Conservation (phyloP, 2,888 invertebrate species). For the Serrognathus titanus region DNA sequence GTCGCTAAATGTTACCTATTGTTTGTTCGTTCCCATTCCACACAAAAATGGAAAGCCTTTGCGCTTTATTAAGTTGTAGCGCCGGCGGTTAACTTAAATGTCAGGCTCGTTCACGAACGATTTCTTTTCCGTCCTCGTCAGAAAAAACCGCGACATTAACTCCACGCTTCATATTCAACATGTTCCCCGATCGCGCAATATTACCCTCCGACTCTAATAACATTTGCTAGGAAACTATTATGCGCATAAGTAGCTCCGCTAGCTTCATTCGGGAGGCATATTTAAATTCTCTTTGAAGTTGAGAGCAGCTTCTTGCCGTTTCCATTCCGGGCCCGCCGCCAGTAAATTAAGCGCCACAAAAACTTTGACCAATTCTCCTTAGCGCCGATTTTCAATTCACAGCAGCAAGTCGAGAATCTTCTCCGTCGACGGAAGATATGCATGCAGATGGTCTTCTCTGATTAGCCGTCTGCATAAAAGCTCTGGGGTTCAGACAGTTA, state of each 20-base stretch:
- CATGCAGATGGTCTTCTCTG: background rate
- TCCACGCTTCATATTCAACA: background rate
- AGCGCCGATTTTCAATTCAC: background rate
- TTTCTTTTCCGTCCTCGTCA: background rate
- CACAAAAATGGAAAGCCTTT: no score
- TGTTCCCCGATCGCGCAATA: background rate
- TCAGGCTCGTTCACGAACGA: no score
- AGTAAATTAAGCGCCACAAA: background rate
- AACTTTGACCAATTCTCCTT: background rate
- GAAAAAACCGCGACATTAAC: background rate
- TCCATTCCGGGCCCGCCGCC: background rate
- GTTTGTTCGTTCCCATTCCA: no score
- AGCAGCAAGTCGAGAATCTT: background rate
- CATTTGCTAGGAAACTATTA: conserved; percentile 3
- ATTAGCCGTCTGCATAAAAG: background rate
- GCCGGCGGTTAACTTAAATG: no score
- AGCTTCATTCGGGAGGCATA: conserved; percentile 1
- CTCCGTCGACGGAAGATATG: background rate
- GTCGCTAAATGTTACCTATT: no score
- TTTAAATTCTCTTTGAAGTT: conserved; percentile 1
- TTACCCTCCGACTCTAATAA: conserved; percentile 1
- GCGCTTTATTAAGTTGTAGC: no score
- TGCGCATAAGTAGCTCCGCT: background rate
- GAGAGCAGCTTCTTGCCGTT: background rate
- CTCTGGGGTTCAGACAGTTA: background rate